These are phyloP conservation scores for Schizopygopsis malacanthus DNA, from an alignment of 2,797 vertebrate species.

Conservation along the genomic window DNA sequence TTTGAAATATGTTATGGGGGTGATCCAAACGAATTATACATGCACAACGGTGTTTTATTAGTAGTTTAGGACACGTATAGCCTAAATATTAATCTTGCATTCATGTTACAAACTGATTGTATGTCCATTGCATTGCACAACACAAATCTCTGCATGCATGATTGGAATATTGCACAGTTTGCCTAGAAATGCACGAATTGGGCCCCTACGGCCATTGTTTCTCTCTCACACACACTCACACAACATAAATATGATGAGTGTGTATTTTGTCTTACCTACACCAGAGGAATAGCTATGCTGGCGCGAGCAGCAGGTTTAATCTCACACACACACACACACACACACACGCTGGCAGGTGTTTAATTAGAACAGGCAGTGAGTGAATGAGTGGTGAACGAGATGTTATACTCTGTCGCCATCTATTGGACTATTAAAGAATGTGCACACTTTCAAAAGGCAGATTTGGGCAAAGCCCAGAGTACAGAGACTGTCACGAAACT, in stretches of 20 bases:
- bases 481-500: not conserved
- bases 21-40: not conserved
- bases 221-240: not conserved
- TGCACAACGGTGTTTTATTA: not conserved
- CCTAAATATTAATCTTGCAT: not conserved
- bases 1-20: not conserved
- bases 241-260: not conserved
- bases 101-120: not conserved
- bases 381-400: not conserved
- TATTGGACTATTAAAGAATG: slow-evolving; percentile 26
- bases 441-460: not conserved
- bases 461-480: not conserved
- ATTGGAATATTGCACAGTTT: not conserved
- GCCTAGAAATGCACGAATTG: not conserved
- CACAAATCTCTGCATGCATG: not conserved
- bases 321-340: not conserved
- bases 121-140: not conserved
- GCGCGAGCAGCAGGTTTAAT: not conserved
- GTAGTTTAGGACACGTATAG: not conserved
- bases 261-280: not conserved
- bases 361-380: not conserved
- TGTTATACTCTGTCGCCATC: slow-evolving; percentile 49
- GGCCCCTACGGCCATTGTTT: not conserved
- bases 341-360: slow-evolving; percentile 19
- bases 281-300: no score